Evolutionary conservation across 2,113 vertebrate species (phyloP).

Genomic region (Microtus richardsoni): DNA sequence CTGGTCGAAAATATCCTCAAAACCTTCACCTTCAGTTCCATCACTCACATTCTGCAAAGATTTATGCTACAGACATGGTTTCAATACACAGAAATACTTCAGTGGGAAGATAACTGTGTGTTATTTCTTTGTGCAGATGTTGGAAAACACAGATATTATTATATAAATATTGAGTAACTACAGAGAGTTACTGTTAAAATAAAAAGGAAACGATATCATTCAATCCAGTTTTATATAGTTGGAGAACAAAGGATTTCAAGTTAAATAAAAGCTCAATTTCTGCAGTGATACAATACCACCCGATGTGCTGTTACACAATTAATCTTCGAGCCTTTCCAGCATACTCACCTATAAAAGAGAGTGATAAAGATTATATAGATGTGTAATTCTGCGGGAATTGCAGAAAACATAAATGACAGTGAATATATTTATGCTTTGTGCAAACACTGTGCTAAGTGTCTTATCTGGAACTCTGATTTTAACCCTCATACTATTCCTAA

Average conservation of each 20-base stretch:
- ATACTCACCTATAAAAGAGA: neutral
- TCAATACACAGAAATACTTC: neutral
- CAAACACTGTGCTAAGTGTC: neutral
- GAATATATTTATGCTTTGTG: neutral
- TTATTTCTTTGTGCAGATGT: neutral
- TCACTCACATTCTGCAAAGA: neutral
- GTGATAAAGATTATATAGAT: neutral
- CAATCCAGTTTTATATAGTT: neutral
- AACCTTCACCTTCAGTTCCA: fast-evolving
- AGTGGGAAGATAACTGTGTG: neutral
- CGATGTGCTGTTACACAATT: neutral
- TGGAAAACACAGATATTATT: neutral
- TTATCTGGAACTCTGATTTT: neutral
- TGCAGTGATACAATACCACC: neutral
- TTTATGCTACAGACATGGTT: neutral
- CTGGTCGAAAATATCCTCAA: neutral
- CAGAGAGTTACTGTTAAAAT: neutral
- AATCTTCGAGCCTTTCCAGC: neutral
- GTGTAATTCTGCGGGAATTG: neutral
- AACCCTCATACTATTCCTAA: neutral
- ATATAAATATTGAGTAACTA: neutral
- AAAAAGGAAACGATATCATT: neutral
- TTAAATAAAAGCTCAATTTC: neutral
- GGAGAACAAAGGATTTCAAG: neutral
- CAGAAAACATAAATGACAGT: neutral